These are phyloP conservation scores for Epistrophella euchroma DNA, from an alignment of 2,888 invertebrate genomes.

Conservation along the genomic window DNA sequence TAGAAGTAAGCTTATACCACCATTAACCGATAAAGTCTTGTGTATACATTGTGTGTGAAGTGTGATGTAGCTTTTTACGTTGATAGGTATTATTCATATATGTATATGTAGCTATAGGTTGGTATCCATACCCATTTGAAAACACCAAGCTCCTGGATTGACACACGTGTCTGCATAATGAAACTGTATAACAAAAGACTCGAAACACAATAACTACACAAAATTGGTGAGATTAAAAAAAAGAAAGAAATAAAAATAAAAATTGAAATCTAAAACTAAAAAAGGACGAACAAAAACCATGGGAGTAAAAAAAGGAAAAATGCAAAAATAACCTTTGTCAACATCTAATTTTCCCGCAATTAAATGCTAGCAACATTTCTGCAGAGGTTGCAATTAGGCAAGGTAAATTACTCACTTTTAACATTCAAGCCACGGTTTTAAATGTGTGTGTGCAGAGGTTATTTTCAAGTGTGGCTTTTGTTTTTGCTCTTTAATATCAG, in stretches of 20 bases:
- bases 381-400: slow-evolving; percentile 70
- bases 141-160: not conserved
- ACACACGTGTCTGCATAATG: not conserved
- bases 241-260: not conserved
- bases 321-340: slow-evolving; percentile 18
- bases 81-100: not conserved
- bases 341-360: slow-evolving; percentile 69
- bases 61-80: slow-evolving; percentile 3
- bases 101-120: not conserved
- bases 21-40: slow-evolving; percentile 21
- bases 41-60: not conserved
- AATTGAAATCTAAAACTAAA: slow-evolving; percentile 14
- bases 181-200: slow-evolving; percentile 20
- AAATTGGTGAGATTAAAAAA: not conserved
- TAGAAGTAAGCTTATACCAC: slow-evolving; percentile 25
- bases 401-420: slow-evolving; percentile 60
- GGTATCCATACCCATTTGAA: not conserved
- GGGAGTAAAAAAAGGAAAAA: not conserved
- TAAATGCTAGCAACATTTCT: slow-evolving; percentile 70
- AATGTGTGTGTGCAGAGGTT: not conserved
- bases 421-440: slow-evolving; percentile 16
- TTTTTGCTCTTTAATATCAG: not conserved
- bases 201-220: slow-evolving; percentile 19
- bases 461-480: slow-evolving; percentile 16
- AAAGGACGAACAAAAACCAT: slow-evolving; percentile 9